These are phyloP conservation scores for Eumacrocentrus americanus DNA, from an alignment of 2,888 invertebrate species.

Conservation along the genomic window DNA sequence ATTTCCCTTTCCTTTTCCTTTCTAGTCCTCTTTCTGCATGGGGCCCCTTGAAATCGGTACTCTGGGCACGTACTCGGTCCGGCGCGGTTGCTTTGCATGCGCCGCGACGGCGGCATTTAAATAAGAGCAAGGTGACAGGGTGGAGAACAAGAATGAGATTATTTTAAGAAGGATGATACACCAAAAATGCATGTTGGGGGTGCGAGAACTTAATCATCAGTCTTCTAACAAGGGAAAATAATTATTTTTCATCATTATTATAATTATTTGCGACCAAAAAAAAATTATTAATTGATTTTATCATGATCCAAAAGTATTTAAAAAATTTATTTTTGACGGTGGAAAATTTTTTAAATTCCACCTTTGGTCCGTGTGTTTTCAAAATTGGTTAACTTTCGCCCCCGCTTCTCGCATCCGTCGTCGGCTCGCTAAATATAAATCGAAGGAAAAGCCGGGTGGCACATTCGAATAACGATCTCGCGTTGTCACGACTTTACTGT, in stretches of 20 bases:
- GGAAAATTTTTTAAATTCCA: neutral
- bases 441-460: conserved; percentile 46
- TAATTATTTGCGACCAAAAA: no score
- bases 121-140: conserved; percentile 40
- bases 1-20: no score
- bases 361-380: neutral
- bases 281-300: no score
- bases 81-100: conserved; percentile 16
- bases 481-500: conserved; percentile 27
- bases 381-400: conserved; percentile 15
- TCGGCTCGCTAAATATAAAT: conserved; percentile 55
- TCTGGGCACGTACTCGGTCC: conserved; percentile 5
- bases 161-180: conserved; percentile 36
- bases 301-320: no score
- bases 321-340: no score
- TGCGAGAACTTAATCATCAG: no score
- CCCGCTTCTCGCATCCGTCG: conserved; percentile 15
- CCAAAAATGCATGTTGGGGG: no score
- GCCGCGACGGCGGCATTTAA: conserved; percentile 37
- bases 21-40: no score
- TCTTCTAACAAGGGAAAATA: no score
- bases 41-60: no score
- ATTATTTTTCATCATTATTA: no score
- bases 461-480: conserved; percentile 39
- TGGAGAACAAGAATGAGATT: conserved; percentile 41